Percentiles rank a stretch among this genome's conserved stretches.
These are phyloP conservation scores for Anableps anableps DNA, from an alignment of 2,797 vertebrate species.

Conservation along the genomic window DNA sequence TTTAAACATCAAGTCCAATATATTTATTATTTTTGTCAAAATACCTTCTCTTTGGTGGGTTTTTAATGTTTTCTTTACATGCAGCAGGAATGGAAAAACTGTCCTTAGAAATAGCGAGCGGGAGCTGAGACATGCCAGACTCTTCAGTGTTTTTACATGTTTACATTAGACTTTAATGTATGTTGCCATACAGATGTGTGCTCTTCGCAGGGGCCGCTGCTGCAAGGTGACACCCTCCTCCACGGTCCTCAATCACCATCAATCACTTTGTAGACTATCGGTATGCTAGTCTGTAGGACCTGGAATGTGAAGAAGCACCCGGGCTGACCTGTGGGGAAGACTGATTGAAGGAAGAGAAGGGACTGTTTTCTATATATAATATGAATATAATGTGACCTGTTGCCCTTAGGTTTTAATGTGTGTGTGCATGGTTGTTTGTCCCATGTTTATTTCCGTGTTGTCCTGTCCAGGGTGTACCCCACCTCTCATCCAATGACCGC, in stretches of 20 bases:
- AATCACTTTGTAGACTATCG: conserved; percentile 63
- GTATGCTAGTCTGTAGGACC: conserved; percentile 56
- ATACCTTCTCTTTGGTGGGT: background rate
- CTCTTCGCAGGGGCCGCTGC: conserved; percentile 7
- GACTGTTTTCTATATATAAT: conserved; percentile 2
- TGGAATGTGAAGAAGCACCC: conserved; percentile 62
- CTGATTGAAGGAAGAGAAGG: background rate
- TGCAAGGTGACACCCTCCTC: conserved; percentile 47
- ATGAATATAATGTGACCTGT: background rate
- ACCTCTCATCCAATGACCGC: background rate
- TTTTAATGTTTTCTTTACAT: background rate
- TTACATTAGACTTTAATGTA: conserved; percentile 14
- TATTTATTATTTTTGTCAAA: background rate
- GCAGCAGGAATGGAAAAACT: background rate
- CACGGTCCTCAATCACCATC: conserved; percentile 56
- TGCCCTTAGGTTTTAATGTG: background rate
- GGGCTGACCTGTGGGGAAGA: conserved; percentile 29
- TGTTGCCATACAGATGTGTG: conserved; percentile 58
- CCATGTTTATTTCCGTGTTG: background rate
- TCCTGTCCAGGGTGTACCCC: background rate
- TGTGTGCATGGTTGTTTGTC: background rate
- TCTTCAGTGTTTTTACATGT: conserved; percentile 8
- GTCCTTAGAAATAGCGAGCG: background rate
- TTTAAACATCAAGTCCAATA: background rate
- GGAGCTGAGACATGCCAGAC: background rate